Evolutionary conservation across 1,140 invertebrate genomes (phyloP), one percentile per base, ranked within the genome.

Genomic region (Drosophila bipectinata): DNA sequence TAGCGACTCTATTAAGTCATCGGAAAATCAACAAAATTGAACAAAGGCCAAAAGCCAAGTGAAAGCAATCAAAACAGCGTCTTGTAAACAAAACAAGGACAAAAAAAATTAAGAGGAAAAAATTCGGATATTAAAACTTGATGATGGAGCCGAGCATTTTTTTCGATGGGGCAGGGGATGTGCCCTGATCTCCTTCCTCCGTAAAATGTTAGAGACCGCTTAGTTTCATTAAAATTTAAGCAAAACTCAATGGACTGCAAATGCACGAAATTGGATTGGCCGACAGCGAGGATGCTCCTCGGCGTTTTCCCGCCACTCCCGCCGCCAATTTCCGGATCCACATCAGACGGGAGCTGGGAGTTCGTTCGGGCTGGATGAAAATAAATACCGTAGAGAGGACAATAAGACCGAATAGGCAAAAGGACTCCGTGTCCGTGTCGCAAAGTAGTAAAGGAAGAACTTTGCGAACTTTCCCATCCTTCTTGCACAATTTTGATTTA

Each of bases 161-260:
- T 37, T 12, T 37, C 21, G 34, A 37, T 37, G 34, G 3, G 10
- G 32, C 2, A 8, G 32, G 34, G 9, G 10, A 10, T 10, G 12
- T 37, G 3, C 3, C 10, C 12, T 37, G 47, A 41, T 53, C 55
- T 51, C n/a, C 26, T 28, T 7, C n/a, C 56, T 9, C 10, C 41
- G n/a, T 47, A 59, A 63, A 58, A 45, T 26, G 1, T 5, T 63
- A 32, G 56, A n/a, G 21, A 9, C 56, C 58, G 64, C 56, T 78
- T 68, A 74, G 59, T 63, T 67, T 80, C 77, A 71, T 78, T 81
- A 74, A 81, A 82, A 82, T 82, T 83, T 75, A 83, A 83, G 79
- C 69, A 75, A 82, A 75, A 74, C 81, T 83, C 79, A 82, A 75
- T 79, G 75, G 79, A 83, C 79, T 83, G 69, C 72, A 83, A 83